Evolutionary conservation across 2,113 vertebrate species (phyloP), one percentile per base, ranked within the genome.

Genomic region (Formicarius rufipectus): DNA sequence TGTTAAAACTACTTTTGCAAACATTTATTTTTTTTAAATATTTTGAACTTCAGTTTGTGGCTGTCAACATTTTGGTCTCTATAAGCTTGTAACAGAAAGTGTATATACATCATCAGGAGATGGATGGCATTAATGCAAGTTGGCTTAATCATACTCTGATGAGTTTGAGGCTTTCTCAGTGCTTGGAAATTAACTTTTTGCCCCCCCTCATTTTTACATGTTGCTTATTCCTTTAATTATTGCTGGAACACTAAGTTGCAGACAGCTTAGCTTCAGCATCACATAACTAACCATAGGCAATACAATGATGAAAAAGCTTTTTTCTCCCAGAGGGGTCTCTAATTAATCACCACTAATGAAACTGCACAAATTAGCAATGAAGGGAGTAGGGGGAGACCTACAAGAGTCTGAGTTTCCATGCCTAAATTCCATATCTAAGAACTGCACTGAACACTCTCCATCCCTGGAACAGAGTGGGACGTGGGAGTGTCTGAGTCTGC

Each of bases 41-140:
- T 23, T 86, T 96, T 79, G 50, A 71, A 90, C 35, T 90, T 68
- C 79, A 97, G 87, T 97, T 98, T 97, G 97, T 98, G 40, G 95
- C 96, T 68, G 20, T 94, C 63, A 95, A 68, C 30, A 3, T 98
- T 98, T 95, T 98, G 97, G 97, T 81, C 95, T 75, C 68, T 97
- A 42, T 92, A 91, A 22, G 16, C 74, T n/a, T 97, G 87, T 76
- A 92, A 96, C 59, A 89, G 96, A 60, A 97, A 98, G 84, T 33
- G 77, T 53, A 72, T 91, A 28, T 96, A 22, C 96, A 97, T 74
- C 96, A 97, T 27, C 96, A 92, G 78, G 73, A 76, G 49, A 76
- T 87, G 14, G 95, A 97, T 87, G 89, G 90, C 15, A 78, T 94
- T 52, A 95, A 97, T 93, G 94, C 96, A 56, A 47, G 49, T 12